A percentile compares a stretch with the other conserved stretches of the same genome.
Evolutionary conservation across 2,113 vertebrate species (phyloP).

Genomic region (Paralichthys olivaceus): DNA sequence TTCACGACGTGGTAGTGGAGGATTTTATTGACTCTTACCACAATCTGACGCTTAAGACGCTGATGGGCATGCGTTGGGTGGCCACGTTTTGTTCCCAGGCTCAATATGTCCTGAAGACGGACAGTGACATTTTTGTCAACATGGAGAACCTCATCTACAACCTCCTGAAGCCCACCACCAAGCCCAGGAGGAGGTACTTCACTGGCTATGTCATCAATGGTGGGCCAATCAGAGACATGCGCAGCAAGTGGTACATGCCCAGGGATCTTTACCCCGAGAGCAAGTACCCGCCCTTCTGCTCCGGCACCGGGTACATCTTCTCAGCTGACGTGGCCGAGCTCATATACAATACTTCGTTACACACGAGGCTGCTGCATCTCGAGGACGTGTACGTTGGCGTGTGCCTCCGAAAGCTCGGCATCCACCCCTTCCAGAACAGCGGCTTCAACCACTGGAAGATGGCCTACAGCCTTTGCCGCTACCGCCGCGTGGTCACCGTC

Average conservation of each 20-base stretch:
- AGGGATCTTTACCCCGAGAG: constrained; percentile 96
- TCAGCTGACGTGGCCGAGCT: constrained; percentile 96
- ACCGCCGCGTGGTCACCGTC: constrained; percentile 95
- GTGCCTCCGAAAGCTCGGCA: constrained; percentile 95
- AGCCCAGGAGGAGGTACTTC: constrained; percentile 95
- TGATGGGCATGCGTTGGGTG: constrained; percentile 99
- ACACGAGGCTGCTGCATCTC: constrained; percentile 96
- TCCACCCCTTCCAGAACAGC: constrained; percentile 98
- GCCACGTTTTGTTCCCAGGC: constrained; percentile 94
- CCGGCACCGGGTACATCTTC: constrained; percentile 97
- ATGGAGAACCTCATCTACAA: constrained; percentile 99
- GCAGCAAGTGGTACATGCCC: constrained; percentile 99
- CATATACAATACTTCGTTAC: constrained; percentile 96
- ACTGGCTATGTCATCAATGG: constrained; percentile 98
- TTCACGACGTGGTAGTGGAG: constrained; percentile 96
- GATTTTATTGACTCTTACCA: constrained; percentile 98
- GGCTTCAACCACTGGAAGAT: constrained; percentile 99
- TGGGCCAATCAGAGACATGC: constrained; percentile 95
- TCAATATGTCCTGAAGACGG: constrained; percentile 98
- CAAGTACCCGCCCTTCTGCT: constrained; percentile 98
- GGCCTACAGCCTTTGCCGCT: constrained; percentile 97
- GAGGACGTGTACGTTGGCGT: constrained; percentile 98
- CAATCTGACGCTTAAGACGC: constrained; percentile 95
- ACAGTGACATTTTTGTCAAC: constrained; percentile 99
- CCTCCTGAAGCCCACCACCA: constrained; percentile 93